These are phyloP conservation scores for Sciurus vulgaris DNA, from an alignment of 2,797 vertebrate species.

Conservation along the genomic window DNA sequence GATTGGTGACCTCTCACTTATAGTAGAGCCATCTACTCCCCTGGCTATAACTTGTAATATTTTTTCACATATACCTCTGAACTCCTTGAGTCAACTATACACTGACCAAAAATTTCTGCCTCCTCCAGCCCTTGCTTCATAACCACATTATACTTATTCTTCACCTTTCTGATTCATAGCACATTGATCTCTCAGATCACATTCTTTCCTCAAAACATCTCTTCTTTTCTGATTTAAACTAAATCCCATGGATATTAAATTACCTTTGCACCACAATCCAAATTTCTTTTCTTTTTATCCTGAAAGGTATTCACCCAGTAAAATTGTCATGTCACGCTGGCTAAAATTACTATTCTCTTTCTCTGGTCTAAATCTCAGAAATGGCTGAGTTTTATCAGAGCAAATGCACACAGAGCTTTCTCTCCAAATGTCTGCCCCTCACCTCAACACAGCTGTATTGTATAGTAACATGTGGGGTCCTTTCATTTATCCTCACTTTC, in stretches of 20 bases:
- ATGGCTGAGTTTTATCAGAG: not conserved
- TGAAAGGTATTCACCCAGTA: not conserved
- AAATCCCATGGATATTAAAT: conserved; percentile 9
- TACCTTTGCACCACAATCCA: not conserved
- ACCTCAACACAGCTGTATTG: not conserved
- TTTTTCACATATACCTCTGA: not conserved
- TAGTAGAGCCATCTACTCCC: not conserved
- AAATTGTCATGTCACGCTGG: not conserved
- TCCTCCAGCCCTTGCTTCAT: not conserved
- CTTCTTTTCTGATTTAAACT: not conserved
- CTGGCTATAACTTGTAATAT: no score
- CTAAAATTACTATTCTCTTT: not conserved
- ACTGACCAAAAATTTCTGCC: not conserved
- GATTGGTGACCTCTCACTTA: not conserved
- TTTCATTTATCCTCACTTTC: not conserved
- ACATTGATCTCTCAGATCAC: not conserved
- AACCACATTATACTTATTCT: not conserved
- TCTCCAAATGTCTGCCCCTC: not conserved
- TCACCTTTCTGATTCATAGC: not conserved
- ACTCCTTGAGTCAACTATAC: not conserved
- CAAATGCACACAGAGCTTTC: not conserved
- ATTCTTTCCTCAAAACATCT: conserved; percentile 24
- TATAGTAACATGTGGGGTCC: no score
- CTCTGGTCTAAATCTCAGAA: not conserved
- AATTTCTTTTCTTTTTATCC: conserved; percentile 2